Percentiles rank a stretch among this genome's conserved stretches.
Conservation (phyloP, 2,113 vertebrate species). For the Eptesicus fuscus region DNA sequence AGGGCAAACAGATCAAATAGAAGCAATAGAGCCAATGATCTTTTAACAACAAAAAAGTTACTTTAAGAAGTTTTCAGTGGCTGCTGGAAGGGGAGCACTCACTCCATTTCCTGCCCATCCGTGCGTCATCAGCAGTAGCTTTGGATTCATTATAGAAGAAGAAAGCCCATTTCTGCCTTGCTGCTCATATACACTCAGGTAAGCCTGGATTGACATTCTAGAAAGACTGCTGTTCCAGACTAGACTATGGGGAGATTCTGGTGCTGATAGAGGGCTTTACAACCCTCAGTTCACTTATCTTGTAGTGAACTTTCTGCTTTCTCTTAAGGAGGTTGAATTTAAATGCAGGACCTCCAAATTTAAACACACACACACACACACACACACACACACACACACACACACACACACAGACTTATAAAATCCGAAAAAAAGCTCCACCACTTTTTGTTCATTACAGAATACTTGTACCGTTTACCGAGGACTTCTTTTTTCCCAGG, state of each 20-base stretch:
- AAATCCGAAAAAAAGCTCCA: not conserved
- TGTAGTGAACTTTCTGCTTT: not conserved
- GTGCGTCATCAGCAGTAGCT: not conserved
- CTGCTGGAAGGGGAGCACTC: not conserved
- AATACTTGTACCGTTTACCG: not conserved
- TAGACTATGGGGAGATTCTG: not conserved
- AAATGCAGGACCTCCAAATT: not conserved
- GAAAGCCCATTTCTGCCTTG: not conserved
- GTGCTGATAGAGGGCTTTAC: not conserved
- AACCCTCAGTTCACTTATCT: not conserved
- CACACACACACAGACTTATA: accelerated
- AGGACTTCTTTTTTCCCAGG: not conserved
- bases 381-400: not conserved
- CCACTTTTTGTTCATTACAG: not conserved
- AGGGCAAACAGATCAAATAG: constrained; percentile 9
- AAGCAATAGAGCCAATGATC: not conserved
- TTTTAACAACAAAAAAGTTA: not conserved
- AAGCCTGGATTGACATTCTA: constrained; percentile 23
- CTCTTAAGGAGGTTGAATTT: not conserved
- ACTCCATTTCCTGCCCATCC: not conserved
- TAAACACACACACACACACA: not conserved
- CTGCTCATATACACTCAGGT: constrained; percentile 17
- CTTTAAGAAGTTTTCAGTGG: not conserved
- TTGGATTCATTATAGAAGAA: not conserved
- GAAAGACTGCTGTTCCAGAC: not conserved